Evolutionary conservation across 2,113 vertebrate species (phyloP), one percentile per base, ranked within the genome.

Genomic region (Empidonax alnorum): DNA sequence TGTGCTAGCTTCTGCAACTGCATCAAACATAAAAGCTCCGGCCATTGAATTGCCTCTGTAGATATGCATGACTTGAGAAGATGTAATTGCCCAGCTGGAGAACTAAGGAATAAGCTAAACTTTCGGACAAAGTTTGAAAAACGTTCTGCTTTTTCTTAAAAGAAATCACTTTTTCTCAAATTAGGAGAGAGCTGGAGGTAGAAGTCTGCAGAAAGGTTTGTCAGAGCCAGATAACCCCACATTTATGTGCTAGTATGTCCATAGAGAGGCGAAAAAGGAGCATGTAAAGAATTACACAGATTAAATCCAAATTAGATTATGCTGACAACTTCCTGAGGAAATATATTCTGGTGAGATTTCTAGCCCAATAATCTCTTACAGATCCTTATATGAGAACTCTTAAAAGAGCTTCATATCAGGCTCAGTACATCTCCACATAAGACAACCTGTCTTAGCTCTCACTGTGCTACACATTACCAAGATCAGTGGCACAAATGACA

Each of bases 401-500:
- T 68, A 17, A 22, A 85, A 88, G 61, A 65, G 47, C 37, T 85
- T 73, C 37, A 14, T 31, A 52, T 68, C 42, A 88, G 59, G 23
- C 50, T 76, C 39, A 50, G 65, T 46, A 85, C 42, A 77, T 46
- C 37, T 85, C 35, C 82, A 84, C 14, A 49, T 17, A 65, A 37
- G 52, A 91, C 66, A 85, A 74, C 37, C 50, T 58, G 19, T 56
- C 59, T 56, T 35, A 42, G 18, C 49, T 94, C 41, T 80, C 53
- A 50, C 20, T 59, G 47, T 58, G 55, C 73, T 76, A 89, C 95
- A 72, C 65, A 42, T 66, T 87, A 77, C 17, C 47, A 90, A 96
- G 76, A 96, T 65, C 92, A 95, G 88, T 33, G 82, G 47, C 67
- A 82, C 10, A 93, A 94, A 20, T 39, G 46, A 84, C n/a, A 13